A percentile compares a stretch with the other conserved stretches of the same genome.
Conservation (phyloP, 2,113 vertebrate genomes). For the Mustela lutreola region DNA sequence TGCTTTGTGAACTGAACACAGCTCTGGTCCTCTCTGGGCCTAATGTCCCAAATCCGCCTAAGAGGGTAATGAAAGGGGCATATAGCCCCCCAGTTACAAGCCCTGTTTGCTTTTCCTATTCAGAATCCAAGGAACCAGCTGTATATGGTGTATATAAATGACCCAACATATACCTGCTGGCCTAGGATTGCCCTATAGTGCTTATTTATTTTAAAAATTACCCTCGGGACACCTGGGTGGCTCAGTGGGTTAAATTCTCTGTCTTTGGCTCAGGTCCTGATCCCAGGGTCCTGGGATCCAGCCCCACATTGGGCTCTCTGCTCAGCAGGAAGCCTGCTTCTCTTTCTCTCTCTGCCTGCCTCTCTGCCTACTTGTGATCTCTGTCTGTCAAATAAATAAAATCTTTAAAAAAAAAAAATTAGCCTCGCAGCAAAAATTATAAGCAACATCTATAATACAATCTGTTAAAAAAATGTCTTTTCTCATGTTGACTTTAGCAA, state of each 20-base stretch:
- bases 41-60: background rate
- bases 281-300: too few relatives aligned
- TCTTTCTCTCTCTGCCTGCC: too few relatives aligned
- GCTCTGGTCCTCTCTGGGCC: background rate
- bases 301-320: too few relatives aligned
- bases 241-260: too few relatives aligned
- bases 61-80: background rate
- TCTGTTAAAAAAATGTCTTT: background rate
- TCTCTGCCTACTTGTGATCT: too few relatives aligned
- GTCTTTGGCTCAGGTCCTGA: too few relatives aligned
- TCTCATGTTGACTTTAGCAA: background rate
- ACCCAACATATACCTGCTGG: background rate
- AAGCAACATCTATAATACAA: background rate
- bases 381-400: too few relatives aligned
- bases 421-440: background rate
- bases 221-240: too few relatives aligned
- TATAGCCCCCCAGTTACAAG: background rate
- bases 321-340: too few relatives aligned
- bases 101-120: background rate
- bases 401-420: background rate
- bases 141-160: background rate
- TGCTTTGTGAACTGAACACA: background rate
- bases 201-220: background rate
- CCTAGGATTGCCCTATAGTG: background rate
- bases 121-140: background rate